phyloP scores from a whole-genome alignment of 2,888 invertebrate genomes.

The Cerceris ruficornis region DNA sequence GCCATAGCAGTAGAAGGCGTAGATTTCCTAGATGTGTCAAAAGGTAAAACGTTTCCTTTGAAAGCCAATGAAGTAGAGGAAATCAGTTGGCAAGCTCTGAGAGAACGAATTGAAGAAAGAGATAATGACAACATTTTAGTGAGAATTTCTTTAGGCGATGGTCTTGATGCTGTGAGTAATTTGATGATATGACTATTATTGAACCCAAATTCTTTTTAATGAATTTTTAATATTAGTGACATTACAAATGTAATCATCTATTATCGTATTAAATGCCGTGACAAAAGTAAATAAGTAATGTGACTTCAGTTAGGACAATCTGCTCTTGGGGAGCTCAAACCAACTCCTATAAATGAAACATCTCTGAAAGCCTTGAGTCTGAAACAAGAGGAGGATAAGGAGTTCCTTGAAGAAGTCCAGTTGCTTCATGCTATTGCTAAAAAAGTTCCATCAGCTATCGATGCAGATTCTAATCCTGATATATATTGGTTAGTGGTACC shows the following conservation, averaged over 20 bases:
- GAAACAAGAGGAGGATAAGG: slow-evolving; percentile 84
- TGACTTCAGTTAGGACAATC: slow-evolving; percentile 77
- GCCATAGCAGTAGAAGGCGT: slow-evolving; percentile 88
- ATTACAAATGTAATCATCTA: too few relatives aligned
- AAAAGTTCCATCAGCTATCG: slow-evolving; percentile 83
- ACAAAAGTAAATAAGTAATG: background rate
- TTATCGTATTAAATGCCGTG: too few relatives aligned
- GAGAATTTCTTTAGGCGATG: slow-evolving; percentile 86
- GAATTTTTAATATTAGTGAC: too few relatives aligned
- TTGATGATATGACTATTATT: background rate
- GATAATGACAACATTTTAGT: slow-evolving; percentile 86
- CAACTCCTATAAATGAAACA: slow-evolving; percentile 72
- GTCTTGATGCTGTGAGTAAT: slow-evolving; percentile 85
- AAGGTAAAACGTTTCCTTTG: slow-evolving; percentile 84
- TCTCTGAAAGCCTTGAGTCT: slow-evolving; percentile 70
- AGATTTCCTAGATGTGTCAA: slow-evolving; percentile 71
- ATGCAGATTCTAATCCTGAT: slow-evolving; percentile 85
- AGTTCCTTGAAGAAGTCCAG: slow-evolving; percentile 86
- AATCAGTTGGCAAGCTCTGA: slow-evolving; percentile 84
- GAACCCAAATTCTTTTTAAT: too few relatives aligned
- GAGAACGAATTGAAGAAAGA: slow-evolving; percentile 84
- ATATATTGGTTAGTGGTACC: slow-evolving; percentile 87
- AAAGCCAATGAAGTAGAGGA: slow-evolving; percentile 86
- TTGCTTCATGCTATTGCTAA: slow-evolving; percentile 84
- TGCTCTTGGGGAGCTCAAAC: slow-evolving; percentile 78